Percentiles rank a stretch among this genome's conserved stretches.
These are phyloP conservation scores for Pteruthius melanotis DNA, from an alignment of 2,113 vertebrate genomes.

Conservation along the genomic window DNA sequence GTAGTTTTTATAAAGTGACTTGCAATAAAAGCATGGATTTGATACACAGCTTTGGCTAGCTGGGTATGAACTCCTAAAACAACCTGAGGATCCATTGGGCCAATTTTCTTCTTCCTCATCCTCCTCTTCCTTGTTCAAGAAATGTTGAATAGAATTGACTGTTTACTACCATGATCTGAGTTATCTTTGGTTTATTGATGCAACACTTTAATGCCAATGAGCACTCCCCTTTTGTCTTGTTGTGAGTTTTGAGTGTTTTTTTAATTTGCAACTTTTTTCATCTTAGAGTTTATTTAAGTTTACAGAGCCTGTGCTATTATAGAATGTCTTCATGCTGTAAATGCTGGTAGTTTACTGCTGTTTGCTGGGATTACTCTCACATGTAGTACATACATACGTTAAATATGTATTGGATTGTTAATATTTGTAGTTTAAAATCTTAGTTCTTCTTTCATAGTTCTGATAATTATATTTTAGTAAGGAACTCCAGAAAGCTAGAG, in stretches of 20 bases:
- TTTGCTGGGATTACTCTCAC: neutral
- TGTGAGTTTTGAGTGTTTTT: neutral
- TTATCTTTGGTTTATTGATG: neutral
- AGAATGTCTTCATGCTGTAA: neutral
- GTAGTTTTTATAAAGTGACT: neutral
- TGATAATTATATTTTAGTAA: neutral
- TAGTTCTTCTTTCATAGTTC: neutral
- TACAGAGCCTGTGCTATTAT: rapidly evolving
- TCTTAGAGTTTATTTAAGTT: neutral
- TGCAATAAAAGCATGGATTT: neutral
- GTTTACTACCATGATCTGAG: neutral
- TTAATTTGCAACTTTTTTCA: neutral
- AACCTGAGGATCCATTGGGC: neutral
- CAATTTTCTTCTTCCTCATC: neutral
- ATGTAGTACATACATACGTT: rapidly evolving
- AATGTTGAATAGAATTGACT: neutral
- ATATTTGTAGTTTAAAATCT: neutral
- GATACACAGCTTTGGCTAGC: rapidly evolving
- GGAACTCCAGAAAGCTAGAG: neutral
- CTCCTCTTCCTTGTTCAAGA: neutral
- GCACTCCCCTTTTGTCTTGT: rapidly evolving
- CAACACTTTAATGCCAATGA: rapidly evolving
- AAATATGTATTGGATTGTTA: neutral
- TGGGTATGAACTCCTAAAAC: neutral
- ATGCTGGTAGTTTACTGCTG: neutral